Percentiles rank a stretch among this genome's conserved stretches.
These are phyloP conservation scores for Synaphobranchus kaupii DNA, from an alignment of 2,797 vertebrate genomes.

Conservation along the genomic window DNA sequence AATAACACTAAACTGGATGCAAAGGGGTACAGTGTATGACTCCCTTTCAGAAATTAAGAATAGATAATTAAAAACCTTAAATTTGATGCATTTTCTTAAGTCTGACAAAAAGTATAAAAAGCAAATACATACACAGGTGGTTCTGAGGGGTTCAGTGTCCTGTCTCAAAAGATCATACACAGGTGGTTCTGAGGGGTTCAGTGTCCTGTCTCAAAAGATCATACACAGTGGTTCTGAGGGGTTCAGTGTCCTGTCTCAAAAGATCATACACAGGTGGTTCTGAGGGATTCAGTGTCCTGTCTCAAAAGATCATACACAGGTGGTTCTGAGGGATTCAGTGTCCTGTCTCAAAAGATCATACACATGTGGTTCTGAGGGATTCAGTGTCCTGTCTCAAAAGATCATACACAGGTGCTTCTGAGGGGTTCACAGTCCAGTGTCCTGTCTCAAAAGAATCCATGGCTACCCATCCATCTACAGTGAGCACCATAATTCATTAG, in stretches of 20 bases:
- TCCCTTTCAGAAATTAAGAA: neutral
- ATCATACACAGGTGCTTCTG: neutral
- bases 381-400: neutral
- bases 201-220: neutral
- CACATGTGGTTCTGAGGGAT: neutral
- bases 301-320: neutral
- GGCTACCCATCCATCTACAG: neutral
- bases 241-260: neutral
- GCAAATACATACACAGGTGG: neutral
- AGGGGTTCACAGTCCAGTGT: neutral
- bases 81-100: neutral
- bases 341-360: neutral
- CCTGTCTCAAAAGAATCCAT: neutral
- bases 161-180: neutral
- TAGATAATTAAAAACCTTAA: neutral
- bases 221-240: neutral
- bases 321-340: neutral
- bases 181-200: neutral
- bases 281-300: neutral
- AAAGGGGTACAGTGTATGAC: neutral
- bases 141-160: neutral
- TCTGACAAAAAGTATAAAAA: neutral
- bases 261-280: neutral
- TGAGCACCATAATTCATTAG: no score
- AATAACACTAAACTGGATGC: neutral